These are phyloP conservation scores for Drosophila paramelanica DNA, from an alignment of 2,888 invertebrate genomes.

Conservation along the genomic window DNA sequence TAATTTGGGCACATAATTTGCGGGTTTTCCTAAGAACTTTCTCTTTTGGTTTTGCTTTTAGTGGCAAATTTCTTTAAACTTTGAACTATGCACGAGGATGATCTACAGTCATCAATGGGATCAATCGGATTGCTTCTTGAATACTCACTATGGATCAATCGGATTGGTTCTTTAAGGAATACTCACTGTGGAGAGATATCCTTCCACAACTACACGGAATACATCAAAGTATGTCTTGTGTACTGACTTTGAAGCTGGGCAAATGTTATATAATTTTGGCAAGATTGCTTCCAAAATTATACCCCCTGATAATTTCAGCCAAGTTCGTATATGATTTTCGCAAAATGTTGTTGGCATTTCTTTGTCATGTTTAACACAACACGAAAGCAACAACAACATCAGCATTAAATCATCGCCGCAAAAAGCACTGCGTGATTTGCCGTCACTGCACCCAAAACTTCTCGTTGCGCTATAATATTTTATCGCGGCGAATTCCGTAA, in stretches of 20 bases:
- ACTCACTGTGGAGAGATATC: too few species aligned
- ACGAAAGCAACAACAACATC: conserved; percentile 13
- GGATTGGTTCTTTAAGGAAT: not conserved
- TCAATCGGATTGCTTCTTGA: not conserved
- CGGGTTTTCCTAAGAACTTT: not conserved
- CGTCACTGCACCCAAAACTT: not conserved
- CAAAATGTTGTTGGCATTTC: conserved; percentile 25
- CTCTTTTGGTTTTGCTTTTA: too few species aligned
- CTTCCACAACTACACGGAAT: not conserved
- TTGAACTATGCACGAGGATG: conserved; percentile 4
- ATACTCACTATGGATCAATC: not conserved
- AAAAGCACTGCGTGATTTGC: conserved; percentile 41
- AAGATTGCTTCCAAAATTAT: not conserved
- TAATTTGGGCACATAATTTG: too few species aligned
- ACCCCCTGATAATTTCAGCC: conserved; percentile 6
- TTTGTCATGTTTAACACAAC: conserved; percentile 20
- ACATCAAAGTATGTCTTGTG: not conserved
- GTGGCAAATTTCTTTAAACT: conserved; percentile 1
- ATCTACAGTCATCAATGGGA: not conserved
- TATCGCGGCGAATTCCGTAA: conserved; percentile 7
- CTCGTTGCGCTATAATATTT: not conserved
- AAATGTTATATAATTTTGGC: conserved; percentile 19
- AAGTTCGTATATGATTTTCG: conserved; percentile 1
- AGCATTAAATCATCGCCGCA: conserved; percentile 62
- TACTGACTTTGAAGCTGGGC: too few species aligned